Evolutionary conservation across 2,888 invertebrate genomes (phyloP).

Genomic region (Thalpophila matura): DNA sequence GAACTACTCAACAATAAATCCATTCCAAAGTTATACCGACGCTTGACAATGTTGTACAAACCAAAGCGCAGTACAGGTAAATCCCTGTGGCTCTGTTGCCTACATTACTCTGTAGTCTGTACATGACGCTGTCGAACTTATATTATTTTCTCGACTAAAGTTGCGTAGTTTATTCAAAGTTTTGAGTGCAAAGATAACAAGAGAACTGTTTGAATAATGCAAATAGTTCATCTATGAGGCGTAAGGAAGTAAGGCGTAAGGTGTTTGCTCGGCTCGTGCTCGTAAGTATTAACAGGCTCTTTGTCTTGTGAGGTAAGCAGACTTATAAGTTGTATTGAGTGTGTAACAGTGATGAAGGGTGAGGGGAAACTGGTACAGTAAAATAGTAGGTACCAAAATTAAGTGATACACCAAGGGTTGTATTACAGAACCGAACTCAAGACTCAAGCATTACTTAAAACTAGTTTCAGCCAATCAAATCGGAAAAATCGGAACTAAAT

Average conservation of each 20-base stretch:
- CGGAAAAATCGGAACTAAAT: too few species aligned
- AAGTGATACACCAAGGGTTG: too few species aligned
- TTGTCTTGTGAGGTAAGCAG: slow-evolving; percentile 12
- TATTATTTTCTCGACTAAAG: slow-evolving; percentile 80
- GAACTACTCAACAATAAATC: slow-evolving; percentile 46
- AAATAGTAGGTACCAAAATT: too few species aligned
- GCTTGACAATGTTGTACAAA: slow-evolving; percentile 72
- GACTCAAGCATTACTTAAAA: too few species aligned
- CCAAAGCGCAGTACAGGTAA: slow-evolving; percentile 69
- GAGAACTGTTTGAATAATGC: slow-evolving; percentile 81
- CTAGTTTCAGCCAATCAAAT: too few species aligned
- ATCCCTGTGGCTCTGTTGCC: slow-evolving; percentile 69
- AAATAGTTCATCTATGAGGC: slow-evolving; percentile 70
- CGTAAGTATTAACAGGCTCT: slow-evolving; percentile 29
- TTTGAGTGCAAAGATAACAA: slow-evolving; percentile 86
- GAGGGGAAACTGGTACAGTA: too few species aligned
- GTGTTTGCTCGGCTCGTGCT: slow-evolving; percentile 19
- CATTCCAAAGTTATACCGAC: slow-evolving; percentile 63
- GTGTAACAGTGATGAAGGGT: too few species aligned
- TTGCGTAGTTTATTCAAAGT: slow-evolving; percentile 82
- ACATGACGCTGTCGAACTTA: slow-evolving; percentile 73
- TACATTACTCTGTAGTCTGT: slow-evolving; percentile 29
- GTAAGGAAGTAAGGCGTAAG: slow-evolving; percentile 43
- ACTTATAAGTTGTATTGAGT: slow-evolving; percentile 22
- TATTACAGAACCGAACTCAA: too few species aligned